These are phyloP conservation scores for Mellilla xanthometata DNA, from an alignment of 2,888 invertebrate genomes.

Conservation along the genomic window DNA sequence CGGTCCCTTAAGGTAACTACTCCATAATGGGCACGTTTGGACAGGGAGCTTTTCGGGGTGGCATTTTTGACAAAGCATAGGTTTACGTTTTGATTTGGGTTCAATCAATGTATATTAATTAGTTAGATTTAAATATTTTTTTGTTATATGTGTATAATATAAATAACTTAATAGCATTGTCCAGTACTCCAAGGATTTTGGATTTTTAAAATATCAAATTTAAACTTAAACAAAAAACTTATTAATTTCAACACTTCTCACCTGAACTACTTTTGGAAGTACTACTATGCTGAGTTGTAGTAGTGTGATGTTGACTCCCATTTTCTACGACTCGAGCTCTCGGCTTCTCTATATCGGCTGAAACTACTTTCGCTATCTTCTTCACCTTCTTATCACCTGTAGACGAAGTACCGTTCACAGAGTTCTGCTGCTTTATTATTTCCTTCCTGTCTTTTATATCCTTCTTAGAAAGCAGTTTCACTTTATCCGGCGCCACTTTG, in stretches of 20 bases:
- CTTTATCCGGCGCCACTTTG: conserved; percentile 69
- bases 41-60: no score
- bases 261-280: conserved; percentile 53
- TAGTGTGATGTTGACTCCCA: conserved; percentile 45
- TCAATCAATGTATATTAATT: no score
- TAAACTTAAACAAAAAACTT: background rate
- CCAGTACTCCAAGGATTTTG: no score
- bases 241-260: conserved; percentile 32
- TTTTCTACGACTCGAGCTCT: conserved; percentile 57
- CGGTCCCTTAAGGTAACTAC: no score
- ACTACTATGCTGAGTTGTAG: conserved; percentile 34
- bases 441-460: conserved; percentile 70
- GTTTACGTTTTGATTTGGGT: no score
- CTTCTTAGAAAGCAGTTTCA: conserved; percentile 65
- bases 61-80: no score
- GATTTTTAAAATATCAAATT: no score
- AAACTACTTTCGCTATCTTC: conserved; percentile 55
- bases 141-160: no score
- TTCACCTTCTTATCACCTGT: conserved; percentile 59
- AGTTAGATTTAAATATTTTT: no score
- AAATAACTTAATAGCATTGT: no score
- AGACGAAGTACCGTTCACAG: conserved; percentile 52
- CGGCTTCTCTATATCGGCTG: conserved; percentile 55
- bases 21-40: no score
- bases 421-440: conserved; percentile 62